These are phyloP conservation scores for Zaprionus gabonicus DNA, from an alignment of 1,140 invertebrate species.

Conservation along the genomic window DNA sequence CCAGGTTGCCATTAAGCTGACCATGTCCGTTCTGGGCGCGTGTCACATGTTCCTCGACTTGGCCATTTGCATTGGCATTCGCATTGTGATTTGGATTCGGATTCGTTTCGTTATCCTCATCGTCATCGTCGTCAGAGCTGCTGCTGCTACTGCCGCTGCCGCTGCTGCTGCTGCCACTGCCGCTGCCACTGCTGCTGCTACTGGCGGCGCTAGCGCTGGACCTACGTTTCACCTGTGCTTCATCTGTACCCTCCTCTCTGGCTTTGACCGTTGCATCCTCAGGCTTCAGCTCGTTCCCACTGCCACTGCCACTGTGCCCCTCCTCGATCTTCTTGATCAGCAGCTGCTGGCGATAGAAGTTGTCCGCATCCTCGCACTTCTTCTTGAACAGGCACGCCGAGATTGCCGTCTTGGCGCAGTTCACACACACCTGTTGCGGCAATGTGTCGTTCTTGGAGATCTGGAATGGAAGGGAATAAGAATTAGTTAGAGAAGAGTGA, in stretches of 20 bases:
- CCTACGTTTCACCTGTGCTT: conserved; percentile 46
- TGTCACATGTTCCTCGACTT: neutral
- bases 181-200: conserved; percentile 53
- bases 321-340: conserved; percentile 76
- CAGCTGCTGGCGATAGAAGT: conserved; percentile 79
- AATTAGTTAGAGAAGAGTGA: neutral
- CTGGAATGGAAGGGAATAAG: conserved; percentile 34
- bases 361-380: conserved; percentile 82
- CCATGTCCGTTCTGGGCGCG: neutral
- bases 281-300: neutral
- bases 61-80: neutral
- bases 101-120: conserved; percentile 42
- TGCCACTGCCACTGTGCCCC: conserved; percentile 18
- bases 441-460: conserved; percentile 77
- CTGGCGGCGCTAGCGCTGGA: conserved; percentile 31
- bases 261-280: neutral
- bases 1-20: neutral
- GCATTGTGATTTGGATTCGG: neutral
- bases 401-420: conserved; percentile 76
- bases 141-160: conserved; percentile 59
- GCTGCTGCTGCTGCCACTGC: conserved; percentile 61
- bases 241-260: conserved; percentile 22
- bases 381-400: conserved; percentile 80
- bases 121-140: conserved; percentile 60
- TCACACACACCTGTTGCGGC: conserved; percentile 79